Percentiles rank a stretch among this genome's conserved stretches.
Conservation (phyloP, 37 sponge, comb jelly and placozoan species). For the Lycopodina hypogea region DNA sequence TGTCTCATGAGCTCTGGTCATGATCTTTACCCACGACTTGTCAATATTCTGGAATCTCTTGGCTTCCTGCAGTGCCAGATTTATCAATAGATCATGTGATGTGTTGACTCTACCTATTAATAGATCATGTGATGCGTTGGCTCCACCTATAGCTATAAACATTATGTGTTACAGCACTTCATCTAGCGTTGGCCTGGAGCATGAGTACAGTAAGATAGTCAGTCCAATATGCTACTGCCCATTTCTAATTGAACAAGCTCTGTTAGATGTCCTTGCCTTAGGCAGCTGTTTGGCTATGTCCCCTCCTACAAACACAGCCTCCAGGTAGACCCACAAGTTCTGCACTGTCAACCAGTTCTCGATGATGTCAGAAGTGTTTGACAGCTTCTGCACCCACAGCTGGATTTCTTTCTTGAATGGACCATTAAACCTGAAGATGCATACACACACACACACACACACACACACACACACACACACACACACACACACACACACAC, state of each 20-base stretch:
- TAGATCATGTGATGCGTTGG: background rate
- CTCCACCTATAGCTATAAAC: background rate
- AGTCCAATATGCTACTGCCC: too few species aligned
- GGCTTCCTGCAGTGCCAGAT: constrained; percentile 68
- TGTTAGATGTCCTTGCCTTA: constrained; percentile 75
- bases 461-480: background rate
- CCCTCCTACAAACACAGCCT: constrained; percentile 99
- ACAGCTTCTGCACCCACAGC: constrained; percentile 92
- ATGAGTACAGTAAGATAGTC: too few species aligned
- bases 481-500: background rate
- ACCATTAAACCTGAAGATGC: constrained; percentile 82
- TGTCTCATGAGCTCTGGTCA: constrained; percentile 92
- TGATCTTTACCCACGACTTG: constrained; percentile 98
- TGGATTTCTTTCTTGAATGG: constrained; percentile 95
- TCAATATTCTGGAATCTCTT: constrained; percentile 89
- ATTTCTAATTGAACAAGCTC: too few species aligned
- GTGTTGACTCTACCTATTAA: background rate
- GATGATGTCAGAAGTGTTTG: constrained; percentile 95
- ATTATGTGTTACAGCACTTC: background rate
- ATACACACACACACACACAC: background rate
- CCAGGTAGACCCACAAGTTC: constrained; percentile 98
- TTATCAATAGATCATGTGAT: background rate
- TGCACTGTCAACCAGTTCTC: constrained; percentile 98
- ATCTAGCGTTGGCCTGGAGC: too few species aligned
- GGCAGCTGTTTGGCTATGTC: constrained; percentile 99